Evolutionary conservation across 2,888 invertebrate species (phyloP).

Genomic region (Sialis fuliginosa): DNA sequence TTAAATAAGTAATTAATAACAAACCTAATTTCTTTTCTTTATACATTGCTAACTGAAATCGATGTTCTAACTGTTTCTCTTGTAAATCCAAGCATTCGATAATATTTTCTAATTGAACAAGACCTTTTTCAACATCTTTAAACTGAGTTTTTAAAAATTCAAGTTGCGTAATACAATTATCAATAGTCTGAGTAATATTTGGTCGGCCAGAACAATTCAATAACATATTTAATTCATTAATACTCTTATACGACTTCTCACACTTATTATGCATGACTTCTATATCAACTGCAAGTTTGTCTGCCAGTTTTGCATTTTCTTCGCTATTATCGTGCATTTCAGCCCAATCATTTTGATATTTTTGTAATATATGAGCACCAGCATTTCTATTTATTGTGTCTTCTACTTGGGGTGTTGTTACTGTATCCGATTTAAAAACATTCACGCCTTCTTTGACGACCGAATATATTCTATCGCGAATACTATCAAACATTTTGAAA

Average conservation of each 20-base stretch:
- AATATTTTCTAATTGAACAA: slow-evolving; percentile 46
- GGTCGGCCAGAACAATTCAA: slow-evolving; percentile 17
- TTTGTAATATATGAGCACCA: slow-evolving; percentile 47
- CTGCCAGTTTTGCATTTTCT: slow-evolving; percentile 43
- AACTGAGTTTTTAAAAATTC: slow-evolving; percentile 36
- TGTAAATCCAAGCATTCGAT: slow-evolving; percentile 52
- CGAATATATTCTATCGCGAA: background rate
- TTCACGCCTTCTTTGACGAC: background rate
- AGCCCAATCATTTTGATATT: slow-evolving; percentile 56
- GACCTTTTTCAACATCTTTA: slow-evolving; percentile 42
- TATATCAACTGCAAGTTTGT: slow-evolving; percentile 31
- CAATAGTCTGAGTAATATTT: slow-evolving; percentile 24
- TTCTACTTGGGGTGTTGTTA: slow-evolving; percentile 7
- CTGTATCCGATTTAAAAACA: background rate
- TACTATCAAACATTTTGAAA: background rate
- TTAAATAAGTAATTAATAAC: slow-evolving; percentile 4
- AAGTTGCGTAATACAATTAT: slow-evolving; percentile 32
- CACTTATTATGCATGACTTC: slow-evolving; percentile 20
- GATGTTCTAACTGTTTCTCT: slow-evolving; percentile 50
- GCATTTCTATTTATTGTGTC: slow-evolving; percentile 33
- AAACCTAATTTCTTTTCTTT: slow-evolving; percentile 54
- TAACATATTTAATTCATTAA: slow-evolving; percentile 17
- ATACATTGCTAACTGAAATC: slow-evolving; percentile 50
- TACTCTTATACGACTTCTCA: slow-evolving; percentile 16
- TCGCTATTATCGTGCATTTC: slow-evolving; percentile 50